Conservation (phyloP, 2,888 invertebrate species). For the Pinctada fucata region DNA sequence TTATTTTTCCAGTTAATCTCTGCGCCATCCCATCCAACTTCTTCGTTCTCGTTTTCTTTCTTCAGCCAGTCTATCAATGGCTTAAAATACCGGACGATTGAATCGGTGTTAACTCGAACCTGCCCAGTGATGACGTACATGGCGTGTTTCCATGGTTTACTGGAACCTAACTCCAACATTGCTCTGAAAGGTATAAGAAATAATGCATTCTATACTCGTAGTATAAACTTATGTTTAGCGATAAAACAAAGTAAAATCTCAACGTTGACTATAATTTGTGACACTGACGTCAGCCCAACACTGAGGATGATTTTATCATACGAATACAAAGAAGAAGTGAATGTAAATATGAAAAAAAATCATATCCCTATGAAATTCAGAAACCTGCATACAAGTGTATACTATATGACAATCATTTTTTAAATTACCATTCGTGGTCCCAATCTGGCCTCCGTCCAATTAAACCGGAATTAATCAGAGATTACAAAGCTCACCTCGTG, state of each 20-base stretch:
- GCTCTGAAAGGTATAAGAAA: constrained; percentile 48
- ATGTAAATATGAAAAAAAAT: no score
- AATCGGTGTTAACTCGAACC: constrained; percentile 84
- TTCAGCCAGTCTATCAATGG: constrained; percentile 87
- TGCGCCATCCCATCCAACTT: constrained; percentile 47
- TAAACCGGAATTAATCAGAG: no score
- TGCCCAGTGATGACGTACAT: constrained; percentile 87
- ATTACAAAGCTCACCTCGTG: no score
- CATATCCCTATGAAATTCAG: no score
- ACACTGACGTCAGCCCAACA: neutral
- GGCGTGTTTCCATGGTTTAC: constrained; percentile 82
- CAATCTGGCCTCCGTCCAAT: no score
- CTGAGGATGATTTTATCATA: neutral
- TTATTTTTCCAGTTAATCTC: constrained; percentile 34
- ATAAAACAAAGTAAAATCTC: neutral
- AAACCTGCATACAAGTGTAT: no score
- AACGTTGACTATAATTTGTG: neutral
- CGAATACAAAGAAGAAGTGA: no score
- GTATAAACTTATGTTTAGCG: neutral
- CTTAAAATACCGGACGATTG: constrained; percentile 89
- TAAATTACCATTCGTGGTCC: no score
- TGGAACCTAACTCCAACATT: constrained; percentile 78
- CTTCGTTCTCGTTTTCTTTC: constrained; percentile 14
- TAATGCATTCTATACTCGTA: neutral
- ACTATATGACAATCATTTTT: no score